Conservation (phyloP, 2,888 invertebrate genomes). For the Quadroppia sp. region DNA sequence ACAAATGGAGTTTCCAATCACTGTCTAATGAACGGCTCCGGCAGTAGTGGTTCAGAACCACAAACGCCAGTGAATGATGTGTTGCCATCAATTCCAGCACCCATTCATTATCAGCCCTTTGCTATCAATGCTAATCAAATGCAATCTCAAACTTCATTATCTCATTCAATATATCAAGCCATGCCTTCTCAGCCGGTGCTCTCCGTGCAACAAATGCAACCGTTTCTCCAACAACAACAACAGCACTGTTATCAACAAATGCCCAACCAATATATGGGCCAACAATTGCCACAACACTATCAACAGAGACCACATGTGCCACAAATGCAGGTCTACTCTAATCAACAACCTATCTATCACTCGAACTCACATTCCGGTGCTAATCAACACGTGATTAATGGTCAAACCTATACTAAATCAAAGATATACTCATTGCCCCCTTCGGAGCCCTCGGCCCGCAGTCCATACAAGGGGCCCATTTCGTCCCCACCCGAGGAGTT, state of each 20-base stretch:
- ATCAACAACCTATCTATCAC: constrained; percentile 23
- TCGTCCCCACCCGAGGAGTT: constrained; percentile 62
- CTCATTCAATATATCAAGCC: not conserved
- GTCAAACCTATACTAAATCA: not conserved
- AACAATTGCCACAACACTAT: constrained; percentile 4
- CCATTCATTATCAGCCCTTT: constrained; percentile 23
- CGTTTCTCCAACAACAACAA: constrained; percentile 18
- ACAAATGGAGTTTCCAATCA: not conserved
- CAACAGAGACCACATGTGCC: constrained; percentile 12
- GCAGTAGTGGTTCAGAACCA: not conserved
- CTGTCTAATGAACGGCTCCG: not conserved
- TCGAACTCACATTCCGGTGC: not conserved
- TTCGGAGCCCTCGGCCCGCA: constrained; percentile 47
- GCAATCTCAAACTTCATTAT: not conserved
- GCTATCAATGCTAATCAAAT: not conserved
- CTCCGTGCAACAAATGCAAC: not conserved
- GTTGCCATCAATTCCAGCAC: not conserved
- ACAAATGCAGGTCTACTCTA: constrained; percentile 6
- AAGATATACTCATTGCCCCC: constrained; percentile 47
- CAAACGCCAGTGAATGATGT: not conserved
- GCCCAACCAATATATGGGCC: not conserved
- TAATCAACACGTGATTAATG: not conserved
- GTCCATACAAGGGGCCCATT: constrained; percentile 41
- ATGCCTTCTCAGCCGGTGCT: too few relatives aligned
- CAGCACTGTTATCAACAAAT: constrained; percentile 9